These are phyloP conservation scores for Protaetia brevitarsis DNA, from an alignment of 1,140 invertebrate species.

Conservation along the genomic window DNA sequence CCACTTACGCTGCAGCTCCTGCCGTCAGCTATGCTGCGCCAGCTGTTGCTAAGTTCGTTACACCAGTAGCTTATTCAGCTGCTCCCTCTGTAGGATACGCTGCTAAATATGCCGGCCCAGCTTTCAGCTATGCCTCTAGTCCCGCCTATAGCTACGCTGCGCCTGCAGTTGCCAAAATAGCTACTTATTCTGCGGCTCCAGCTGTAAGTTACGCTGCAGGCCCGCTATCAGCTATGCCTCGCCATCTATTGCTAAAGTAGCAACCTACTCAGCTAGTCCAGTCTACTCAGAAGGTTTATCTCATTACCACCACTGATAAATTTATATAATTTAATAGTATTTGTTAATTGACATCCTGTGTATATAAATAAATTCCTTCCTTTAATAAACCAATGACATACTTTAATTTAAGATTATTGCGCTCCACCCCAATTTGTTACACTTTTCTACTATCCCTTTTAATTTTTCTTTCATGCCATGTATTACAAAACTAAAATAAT, in stretches of 20 bases:
- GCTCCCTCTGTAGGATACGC: constrained; percentile 12
- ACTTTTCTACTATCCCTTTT: no score
- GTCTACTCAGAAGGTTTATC: constrained; percentile 33
- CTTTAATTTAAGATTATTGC: no score
- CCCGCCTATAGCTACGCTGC: neutral
- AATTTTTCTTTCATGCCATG: no score
- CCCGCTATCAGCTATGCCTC: neutral
- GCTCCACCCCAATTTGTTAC: no score
- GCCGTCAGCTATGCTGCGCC: neutral
- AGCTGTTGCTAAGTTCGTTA: constrained; percentile 19
- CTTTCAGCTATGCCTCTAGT: neutral
- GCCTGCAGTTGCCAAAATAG: neutral
- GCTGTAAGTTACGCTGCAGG: neutral
- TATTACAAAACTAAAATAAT: no score
- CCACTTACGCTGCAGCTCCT: constrained; percentile 27
- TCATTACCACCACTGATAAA: constrained; percentile 26
- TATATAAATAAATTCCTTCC: neutral
- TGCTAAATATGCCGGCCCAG: no score
- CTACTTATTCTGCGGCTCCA: neutral
- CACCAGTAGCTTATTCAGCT: constrained; percentile 24
- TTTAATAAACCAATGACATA: neutral
- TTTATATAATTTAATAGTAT: neutral
- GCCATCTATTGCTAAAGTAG: constrained; percentile 34
- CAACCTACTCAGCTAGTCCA: constrained; percentile 39
- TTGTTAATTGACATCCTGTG: neutral